Percentiles rank a stretch among this genome's conserved stretches.
Conservation (phyloP, 2,797 vertebrate species). For the Artibeus lituratus region DNA sequence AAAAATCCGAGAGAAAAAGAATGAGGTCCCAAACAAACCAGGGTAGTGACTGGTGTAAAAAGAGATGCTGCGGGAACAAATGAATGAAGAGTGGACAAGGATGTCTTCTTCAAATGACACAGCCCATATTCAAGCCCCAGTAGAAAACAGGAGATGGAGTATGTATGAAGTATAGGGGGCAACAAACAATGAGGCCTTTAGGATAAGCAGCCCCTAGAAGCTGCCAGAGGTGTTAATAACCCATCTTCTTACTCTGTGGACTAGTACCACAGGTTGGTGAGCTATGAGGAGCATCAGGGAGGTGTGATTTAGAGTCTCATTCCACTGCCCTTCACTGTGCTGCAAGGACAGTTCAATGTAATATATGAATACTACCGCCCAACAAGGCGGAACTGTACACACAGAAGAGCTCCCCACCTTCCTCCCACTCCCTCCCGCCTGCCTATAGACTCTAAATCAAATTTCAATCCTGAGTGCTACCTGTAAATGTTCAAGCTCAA, state of each 20-base stretch:
- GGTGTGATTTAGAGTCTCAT: constrained; percentile 65
- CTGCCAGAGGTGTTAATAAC: background rate
- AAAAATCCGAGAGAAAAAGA: background rate
- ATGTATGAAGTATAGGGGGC: background rate
- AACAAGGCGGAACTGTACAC: constrained; percentile 55
- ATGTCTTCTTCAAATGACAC: background rate
- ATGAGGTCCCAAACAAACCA: background rate
- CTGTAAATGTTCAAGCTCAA: constrained; percentile 64
- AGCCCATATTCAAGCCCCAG: background rate
- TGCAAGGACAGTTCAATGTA: constrained; percentile 74
- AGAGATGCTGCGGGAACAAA: background rate
- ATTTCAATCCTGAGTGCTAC: constrained; percentile 68
- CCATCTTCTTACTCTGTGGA: background rate
- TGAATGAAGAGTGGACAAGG: background rate
- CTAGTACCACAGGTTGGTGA: background rate
- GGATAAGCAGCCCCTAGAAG: background rate
- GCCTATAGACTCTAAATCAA: constrained; percentile 76
- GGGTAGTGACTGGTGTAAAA: background rate
- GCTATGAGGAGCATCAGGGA: constrained; percentile 41
- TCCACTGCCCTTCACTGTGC: constrained; percentile 72
- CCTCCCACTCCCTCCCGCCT: background rate
- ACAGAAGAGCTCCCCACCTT: constrained; percentile 57
- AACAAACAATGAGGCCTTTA: background rate
- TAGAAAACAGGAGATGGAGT: background rate
- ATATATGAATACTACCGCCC: constrained; percentile 33